A percentile compares a stretch with the other conserved stretches of the same genome.
phyloP scores from a whole-genome alignment of 2,888 invertebrate genomes.

The Eristalis arbustorum region DNA sequence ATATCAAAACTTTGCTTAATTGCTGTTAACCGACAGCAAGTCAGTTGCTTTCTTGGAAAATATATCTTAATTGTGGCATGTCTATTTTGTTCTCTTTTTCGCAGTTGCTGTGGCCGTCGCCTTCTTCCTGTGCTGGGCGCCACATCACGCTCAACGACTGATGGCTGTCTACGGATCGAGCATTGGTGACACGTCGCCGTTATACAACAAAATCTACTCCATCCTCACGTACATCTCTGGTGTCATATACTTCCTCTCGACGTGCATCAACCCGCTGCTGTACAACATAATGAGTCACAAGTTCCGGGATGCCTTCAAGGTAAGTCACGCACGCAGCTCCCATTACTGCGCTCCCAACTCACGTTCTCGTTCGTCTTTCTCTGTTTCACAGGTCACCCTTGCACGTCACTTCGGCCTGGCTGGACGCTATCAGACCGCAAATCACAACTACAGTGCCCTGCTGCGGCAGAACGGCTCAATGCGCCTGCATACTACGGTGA shows the following conservation, averaged over 20 bases:
- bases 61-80: background rate
- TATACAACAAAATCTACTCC: constrained; percentile 83
- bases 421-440: constrained; percentile 75
- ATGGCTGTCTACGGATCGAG: constrained; percentile 87
- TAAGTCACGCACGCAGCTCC: constrained; percentile 73
- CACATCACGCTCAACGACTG: constrained; percentile 94
- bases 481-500: constrained; percentile 78
- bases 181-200: constrained; percentile 74
- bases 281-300: constrained; percentile 88
- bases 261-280: constrained; percentile 86
- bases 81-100: constrained; percentile 73
- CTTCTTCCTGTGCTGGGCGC: constrained; percentile 92
- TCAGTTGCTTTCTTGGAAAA: background rate
- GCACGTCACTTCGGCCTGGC: constrained; percentile 78
- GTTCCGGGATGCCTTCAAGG: constrained; percentile 86
- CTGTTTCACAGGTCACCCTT: constrained; percentile 76
- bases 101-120: constrained; percentile 93
- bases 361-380: constrained; percentile 28
- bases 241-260: constrained; percentile 85
- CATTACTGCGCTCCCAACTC: constrained; percentile 15
- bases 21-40: background rate
- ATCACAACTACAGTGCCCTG: constrained; percentile 78
- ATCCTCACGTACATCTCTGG: constrained; percentile 85
- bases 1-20: background rate
- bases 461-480: constrained; percentile 79